These are phyloP conservation scores for Salmo trutta DNA, from an alignment of 2,797 vertebrate species.

Conservation along the genomic window DNA sequence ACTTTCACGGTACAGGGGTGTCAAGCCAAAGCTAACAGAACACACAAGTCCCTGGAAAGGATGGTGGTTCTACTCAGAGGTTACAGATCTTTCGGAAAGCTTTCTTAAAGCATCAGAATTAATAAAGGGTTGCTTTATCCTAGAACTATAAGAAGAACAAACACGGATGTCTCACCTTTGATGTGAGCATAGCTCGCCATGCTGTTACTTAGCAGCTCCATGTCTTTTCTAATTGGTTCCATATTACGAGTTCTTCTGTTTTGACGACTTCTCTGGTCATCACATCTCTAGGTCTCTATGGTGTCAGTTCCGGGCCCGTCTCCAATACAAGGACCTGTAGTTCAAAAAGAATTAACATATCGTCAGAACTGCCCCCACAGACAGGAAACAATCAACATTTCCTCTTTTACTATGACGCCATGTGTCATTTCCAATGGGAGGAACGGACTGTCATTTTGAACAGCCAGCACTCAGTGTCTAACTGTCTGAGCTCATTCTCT, in stretches of 20 bases:
- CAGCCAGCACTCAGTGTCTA: neutral
- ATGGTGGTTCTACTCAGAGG: conserved; percentile 8
- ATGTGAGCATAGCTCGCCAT: conserved; percentile 79
- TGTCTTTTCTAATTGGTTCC: conserved; percentile 73
- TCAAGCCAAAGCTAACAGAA: conserved; percentile 48
- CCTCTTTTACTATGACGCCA: neutral
- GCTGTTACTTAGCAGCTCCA: conserved; percentile 81
- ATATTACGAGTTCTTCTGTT: conserved; percentile 28
- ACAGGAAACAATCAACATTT: neutral
- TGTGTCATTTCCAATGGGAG: neutral
- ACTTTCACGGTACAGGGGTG: conserved; percentile 6
- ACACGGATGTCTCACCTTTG: conserved; percentile 1
- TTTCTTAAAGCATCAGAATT: conserved; percentile 6
- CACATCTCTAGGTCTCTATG: conserved; percentile 28
- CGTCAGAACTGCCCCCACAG: neutral
- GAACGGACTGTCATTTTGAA: neutral
- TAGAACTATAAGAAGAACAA: neutral
- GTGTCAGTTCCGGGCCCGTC: neutral
- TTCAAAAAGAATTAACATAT: conserved; percentile 14
- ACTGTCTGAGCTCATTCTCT: conserved; percentile 13
- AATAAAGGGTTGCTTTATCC: conserved; percentile 3
- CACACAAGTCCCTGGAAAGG: conserved; percentile 32
- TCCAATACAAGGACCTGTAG: conserved; percentile 28
- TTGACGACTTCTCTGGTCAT: conserved; percentile 5
- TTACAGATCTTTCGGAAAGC: neutral